These are phyloP conservation scores for Thoracochromis brauschi DNA, from an alignment of 2,113 vertebrate genomes.

Conservation along the genomic window DNA sequence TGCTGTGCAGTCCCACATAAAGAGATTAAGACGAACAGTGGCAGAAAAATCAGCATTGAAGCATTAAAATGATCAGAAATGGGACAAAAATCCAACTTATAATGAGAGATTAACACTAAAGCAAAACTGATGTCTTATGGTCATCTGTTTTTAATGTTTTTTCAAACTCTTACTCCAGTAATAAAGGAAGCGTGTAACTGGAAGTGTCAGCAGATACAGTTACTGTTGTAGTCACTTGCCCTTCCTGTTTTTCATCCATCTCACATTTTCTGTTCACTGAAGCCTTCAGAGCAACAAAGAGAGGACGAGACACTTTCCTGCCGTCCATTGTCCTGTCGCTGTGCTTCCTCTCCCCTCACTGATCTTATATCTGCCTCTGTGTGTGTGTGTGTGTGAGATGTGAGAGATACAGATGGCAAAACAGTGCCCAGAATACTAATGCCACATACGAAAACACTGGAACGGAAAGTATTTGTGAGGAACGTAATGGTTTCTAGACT, in stretches of 20 bases:
- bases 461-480: not conserved
- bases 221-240: not conserved
- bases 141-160: not conserved
- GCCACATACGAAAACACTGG: not conserved
- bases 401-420: conserved; percentile 5
- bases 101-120: not conserved
- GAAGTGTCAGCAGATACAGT: not conserved
- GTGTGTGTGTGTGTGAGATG: not conserved
- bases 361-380: not conserved
- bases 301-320: conserved; percentile 4
- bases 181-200: not conserved
- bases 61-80: not conserved
- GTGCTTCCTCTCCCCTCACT: conserved; percentile 23
- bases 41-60: not conserved
- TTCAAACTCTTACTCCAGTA: not conserved
- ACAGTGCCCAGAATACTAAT: conserved; percentile 15
- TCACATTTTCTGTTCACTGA: conserved; percentile 4
- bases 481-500: not conserved
- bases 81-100: not conserved
- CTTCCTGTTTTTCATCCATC: conserved; percentile 32
- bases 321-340: conserved; percentile 26
- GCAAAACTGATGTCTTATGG: not conserved
- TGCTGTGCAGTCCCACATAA: not conserved
- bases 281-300: not conserved
- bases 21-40: not conserved